Conservation (phyloP, 2,797 vertebrate genomes). For the Triplophysa yarkandensis region DNA sequence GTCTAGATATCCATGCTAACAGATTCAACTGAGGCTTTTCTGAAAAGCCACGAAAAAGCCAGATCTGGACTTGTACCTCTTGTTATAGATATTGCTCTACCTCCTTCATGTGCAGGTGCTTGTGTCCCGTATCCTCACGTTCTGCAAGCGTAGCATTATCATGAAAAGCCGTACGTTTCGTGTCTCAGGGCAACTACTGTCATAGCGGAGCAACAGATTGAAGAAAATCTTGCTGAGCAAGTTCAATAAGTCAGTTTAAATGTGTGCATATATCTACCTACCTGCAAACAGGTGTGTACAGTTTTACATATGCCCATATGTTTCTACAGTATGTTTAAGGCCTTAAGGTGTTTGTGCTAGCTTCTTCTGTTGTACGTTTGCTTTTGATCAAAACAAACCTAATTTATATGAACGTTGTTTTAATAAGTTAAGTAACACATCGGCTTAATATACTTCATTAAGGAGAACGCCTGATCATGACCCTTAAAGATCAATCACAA, state of each 20-base stretch:
- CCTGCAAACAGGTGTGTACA: not conserved
- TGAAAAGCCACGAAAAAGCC: conserved; percentile 75
- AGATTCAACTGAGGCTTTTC: conserved; percentile 60
- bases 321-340: conserved; percentile 11
- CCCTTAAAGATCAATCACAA: conserved; percentile 18
- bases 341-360: conserved; percentile 83
- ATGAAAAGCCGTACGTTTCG: not conserved
- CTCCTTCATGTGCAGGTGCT: conserved; percentile 84
- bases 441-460: conserved; percentile 70
- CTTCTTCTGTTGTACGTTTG: conserved; percentile 88
- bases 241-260: not conserved
- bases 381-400: conserved; percentile 83
- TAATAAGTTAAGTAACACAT: conserved; percentile 69
- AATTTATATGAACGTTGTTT: conserved; percentile 84
- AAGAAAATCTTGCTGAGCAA: conserved; percentile 2
- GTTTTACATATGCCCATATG: no score
- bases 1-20: conserved; percentile 66
- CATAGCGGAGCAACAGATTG: not conserved
- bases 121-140: conserved; percentile 53
- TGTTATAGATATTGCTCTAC: conserved; percentile 88
- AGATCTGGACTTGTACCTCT: conserved; percentile 77
- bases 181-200: not conserved
- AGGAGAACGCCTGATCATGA: conserved; percentile 50
- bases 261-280: not conserved
- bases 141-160: not conserved